Base-by-base conservation (phyloP, 37 sponge, comb jelly and placozoan genomes). In the Lycopodina hypogea region DNA sequence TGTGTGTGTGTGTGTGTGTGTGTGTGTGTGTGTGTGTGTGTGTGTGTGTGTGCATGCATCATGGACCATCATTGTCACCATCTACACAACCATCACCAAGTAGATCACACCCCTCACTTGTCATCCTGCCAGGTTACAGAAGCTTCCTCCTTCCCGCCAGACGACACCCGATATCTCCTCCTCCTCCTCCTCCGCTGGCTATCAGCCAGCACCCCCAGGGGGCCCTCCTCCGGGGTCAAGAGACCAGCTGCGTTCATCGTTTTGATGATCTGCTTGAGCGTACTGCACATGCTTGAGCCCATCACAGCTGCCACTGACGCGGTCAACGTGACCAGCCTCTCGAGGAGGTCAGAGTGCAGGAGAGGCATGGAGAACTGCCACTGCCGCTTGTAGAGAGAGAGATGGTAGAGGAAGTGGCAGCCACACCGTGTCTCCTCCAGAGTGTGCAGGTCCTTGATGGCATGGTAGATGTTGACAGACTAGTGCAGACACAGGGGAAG, bases 181-280 rank as follows among this genome's bases (percentile, higher is more conserved):
- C 35, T 32, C 35, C 34, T 0, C 45, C 63, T 39, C n/a, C 36
- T 41, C 30, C 64, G 51, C 26, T 21, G 56, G 37, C 45, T 60
- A 42, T 14, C 68, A 18, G 34, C 66, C 70, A 50, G 35, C 29
- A 59, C 35, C 21, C 72, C 68, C 9, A 59, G 26, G 0, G 80
- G 68, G 1, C 67, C 66, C 26, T 75, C 42, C 58, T 83, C 69
- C 0, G 75, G 64, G 2, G 79, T 48, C 26, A 83, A 51, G 15
- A 68, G 33, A 12, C 88, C 88, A 0, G 76, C 39, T 18, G 83
- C 39, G 35, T 89, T 45, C 89, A 89, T 85, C 21, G 86, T 81
- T 82, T 90, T 77, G 26, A 81, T 23, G 45, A 63, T 57, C 24
- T 75, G 73, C 68, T 78, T 74, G 40, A 90, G 66, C 33, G 65